Base-by-base conservation (phyloP, 2,888 invertebrate species). In the Galerucella nymphaeae region DNA sequence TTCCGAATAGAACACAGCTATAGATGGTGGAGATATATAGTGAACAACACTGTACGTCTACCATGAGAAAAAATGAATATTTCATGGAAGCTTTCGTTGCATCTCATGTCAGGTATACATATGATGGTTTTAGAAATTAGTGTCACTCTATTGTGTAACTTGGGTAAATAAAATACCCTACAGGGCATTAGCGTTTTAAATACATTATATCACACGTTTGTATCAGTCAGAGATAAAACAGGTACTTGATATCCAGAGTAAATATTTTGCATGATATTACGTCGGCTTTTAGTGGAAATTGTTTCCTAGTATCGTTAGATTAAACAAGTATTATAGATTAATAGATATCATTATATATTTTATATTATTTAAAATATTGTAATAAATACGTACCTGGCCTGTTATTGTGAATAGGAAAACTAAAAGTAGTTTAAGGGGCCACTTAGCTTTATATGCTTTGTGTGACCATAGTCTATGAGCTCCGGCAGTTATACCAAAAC, bases 391-490 rank as follows among this genome's bases (percentile, higher is more conserved):
- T 85, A 94, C 94, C 90, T 94, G 94, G 76, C 94, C 94, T 2
- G 94, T 92, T 75, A 94, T 90, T 3, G 94, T 93, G 84, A 94
- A 94, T 42, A 94, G 89, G 66, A 93, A 84, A 11, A 92, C 89
- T 65, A 94, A 88, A 20, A 94, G 82, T 64, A 93, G 84, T 72
- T 93, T 87, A 75, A 94, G 87, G 0, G 93, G 93, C 87, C 92
- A 88, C 76, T 89, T 90, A 10, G 94, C 94, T 79, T 91, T 91
- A 85, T 94, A 94, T 0, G 94, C 91, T 77, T 92, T 89, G 83
- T 94, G 94, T 0, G 94, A 93, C 94, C 94, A 94, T 74, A 94
- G 88, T 73, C 94, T 88, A 83, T 94, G 94, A 1, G 92, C 94
- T 64, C 94, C 94, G 8, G 94, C 94, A 14, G 94, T 94, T 77